Base-by-base conservation (phyloP, 2,888 invertebrate species). In the Baronia brevicornis region DNA sequence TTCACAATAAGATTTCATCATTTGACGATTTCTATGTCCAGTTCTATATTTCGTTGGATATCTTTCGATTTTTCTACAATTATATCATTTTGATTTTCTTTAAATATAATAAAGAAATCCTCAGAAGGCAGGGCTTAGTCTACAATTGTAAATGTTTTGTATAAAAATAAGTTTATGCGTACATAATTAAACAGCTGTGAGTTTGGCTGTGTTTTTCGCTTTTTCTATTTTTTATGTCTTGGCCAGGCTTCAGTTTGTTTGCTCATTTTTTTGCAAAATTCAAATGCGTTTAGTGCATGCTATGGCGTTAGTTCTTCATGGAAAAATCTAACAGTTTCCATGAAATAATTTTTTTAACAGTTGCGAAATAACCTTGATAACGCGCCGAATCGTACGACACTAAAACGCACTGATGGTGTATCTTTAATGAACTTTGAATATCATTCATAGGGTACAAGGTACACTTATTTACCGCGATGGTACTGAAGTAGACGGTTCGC, bases 391-490 rank as follows among this genome's bases (percentile, higher is more conserved):
- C n/a, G n/a, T n/a, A n/a, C n/a, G n/a, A n/a, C n/a, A n/a, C n/a
- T n/a, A n/a, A n/a, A n/a, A n/a, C n/a, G n/a, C n/a, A n/a, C n/a
- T n/a, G n/a, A n/a, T n/a, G n/a, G n/a, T n/a, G n/a, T n/a, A n/a
- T n/a, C n/a, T n/a, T n/a, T n/a, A n/a, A n/a, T 19, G 22, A 23
- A 17, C 11, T 2, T 8, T 17, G 36, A 6, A 28, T 15, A 15
- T 13, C 12, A n/a, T 33, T n/a, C 14, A 18, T 54, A 89, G 91
- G 61, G 90, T 92, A 25, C 91, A 92, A 61, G 92, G 92, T n/a
- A 91, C 93, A 4, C 66, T 94, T 38, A 86, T 93, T 39, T 91
- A 91, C 56, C 87, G 90, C 38, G 91, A 93, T 52, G 91, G 91
- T 0, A 86, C 89, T 14, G 89, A 89, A 11, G 68, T 91, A 0